phyloP scores from a whole-genome alignment of 2,797 vertebrate genomes.

The Myiotriccus ornatus region DNA sequence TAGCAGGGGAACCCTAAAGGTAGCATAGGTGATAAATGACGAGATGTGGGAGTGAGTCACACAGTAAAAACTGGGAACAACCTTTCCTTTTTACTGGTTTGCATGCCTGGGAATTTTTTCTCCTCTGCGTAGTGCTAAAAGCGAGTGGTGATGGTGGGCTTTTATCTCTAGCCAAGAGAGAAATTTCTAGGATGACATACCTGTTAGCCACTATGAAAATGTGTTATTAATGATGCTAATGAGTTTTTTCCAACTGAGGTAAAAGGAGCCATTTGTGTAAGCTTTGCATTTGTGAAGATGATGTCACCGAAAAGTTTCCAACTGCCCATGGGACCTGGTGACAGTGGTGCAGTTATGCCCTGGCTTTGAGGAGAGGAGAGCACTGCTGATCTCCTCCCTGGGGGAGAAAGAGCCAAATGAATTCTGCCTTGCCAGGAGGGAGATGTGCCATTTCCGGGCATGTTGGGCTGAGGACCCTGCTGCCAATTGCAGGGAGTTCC shows the following conservation, averaged over 20 bases:
- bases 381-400: not conserved
- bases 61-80: not conserved
- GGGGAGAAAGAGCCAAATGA: constrained; percentile 7
- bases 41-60: not conserved
- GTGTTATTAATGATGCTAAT: constrained; percentile 44
- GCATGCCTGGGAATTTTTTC: not conserved
- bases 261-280: constrained; percentile 29
- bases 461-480: not conserved
- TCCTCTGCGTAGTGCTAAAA: not conserved
- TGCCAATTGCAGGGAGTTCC: constrained; percentile 35
- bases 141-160: not conserved
- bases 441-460: constrained; percentile 33
- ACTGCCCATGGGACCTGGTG: not conserved
- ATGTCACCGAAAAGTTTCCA: constrained; percentile 54
- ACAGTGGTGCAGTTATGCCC: not conserved
- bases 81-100: not conserved
- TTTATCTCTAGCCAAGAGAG: constrained; percentile 44
- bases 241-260: constrained; percentile 60
- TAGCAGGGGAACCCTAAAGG: not conserved
- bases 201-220: constrained; percentile 30
- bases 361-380: not conserved
- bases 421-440: constrained; percentile 9
- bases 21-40: not conserved
- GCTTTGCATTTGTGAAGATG: constrained; percentile 40
- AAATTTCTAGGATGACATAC: constrained; percentile 6